Evolutionary conservation across 2,113 vertebrate genomes (phyloP), one percentile per base, ranked within the genome.

Genomic region (Paratilapia polleni): DNA sequence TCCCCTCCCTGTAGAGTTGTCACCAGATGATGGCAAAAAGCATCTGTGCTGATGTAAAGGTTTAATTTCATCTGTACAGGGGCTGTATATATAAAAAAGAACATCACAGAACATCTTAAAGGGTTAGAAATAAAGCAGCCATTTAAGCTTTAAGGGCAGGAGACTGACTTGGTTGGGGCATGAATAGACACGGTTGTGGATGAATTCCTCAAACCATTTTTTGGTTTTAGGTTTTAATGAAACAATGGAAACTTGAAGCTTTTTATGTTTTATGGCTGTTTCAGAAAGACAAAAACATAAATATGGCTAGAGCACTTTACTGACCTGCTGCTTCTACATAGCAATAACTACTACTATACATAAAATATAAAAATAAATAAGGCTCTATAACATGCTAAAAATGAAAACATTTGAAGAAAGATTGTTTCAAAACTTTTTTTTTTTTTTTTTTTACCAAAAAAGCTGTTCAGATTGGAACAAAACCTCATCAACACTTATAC

Each of bases 51-150:
- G 6, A 7, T 87, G 68, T 82, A 82, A 82, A 43, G 76, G 77
- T 85, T 90, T 85, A 63, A 88, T 85, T 85, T 90, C 77, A 62
- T 77, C 68, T 73, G 64, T 66, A 61, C 56, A 54, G 68, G 52
- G 68, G 52, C 54, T 17, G 47, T 76, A 80, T 58, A 36, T 28
- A 85, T 85, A 31, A 64, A 79, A 83, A 28, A 80, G 68, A n/a
- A n/a, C n/a, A n/a, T n/a, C n/a, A 82, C 54, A 6, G 52, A 31
- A 60, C 58, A 26, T 73, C 68, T 34, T 82, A 80, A 87, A 85
- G 76, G 76, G 34, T 20, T 17, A 4, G 47, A 77, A 36, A 63
- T 62, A 58, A 73, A 82, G 34, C 31, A 75, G 57, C 38, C 56
- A 47, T 87, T 78, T 85, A 75, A 74, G 15, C 7, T 74, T 56